These are phyloP conservation scores for Acropora tenuis DNA, from an alignment of 64 coral and sea anemone genomes.

Conservation along the genomic window DNA sequence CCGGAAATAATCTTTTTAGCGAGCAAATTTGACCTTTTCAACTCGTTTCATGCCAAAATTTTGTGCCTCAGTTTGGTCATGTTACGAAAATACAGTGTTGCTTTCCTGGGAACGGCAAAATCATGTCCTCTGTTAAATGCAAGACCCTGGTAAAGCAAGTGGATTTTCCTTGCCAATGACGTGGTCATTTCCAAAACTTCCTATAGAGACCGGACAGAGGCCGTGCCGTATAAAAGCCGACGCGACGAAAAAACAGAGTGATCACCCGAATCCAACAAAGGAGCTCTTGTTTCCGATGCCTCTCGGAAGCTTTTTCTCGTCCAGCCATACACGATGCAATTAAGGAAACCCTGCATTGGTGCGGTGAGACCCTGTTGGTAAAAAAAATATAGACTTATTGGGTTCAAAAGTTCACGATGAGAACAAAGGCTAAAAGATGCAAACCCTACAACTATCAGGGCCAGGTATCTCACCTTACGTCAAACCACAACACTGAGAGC, in stretches of 20 bases:
- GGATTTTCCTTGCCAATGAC: too few relatives aligned
- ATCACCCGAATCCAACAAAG: constrained; percentile 12
- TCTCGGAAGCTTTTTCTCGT: constrained; percentile 74
- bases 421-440: background rate
- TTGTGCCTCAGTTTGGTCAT: too few relatives aligned
- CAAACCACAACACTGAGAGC: too few relatives aligned
- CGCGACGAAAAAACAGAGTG: background rate
- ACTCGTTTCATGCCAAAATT: too few relatives aligned
- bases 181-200: background rate
- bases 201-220: background rate
- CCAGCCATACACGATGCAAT: constrained; percentile 91
- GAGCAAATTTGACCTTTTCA: too few relatives aligned
- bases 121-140: too few relatives aligned
- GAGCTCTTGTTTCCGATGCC: constrained; percentile 12
- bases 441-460: too few relatives aligned
- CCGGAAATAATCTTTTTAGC: too few relatives aligned
- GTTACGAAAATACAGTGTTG: too few relatives aligned
- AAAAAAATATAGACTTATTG: background rate
- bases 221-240: background rate
- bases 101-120: too few relatives aligned
- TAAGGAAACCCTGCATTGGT: constrained; percentile 91
- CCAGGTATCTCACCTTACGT: too few relatives aligned
- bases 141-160: too few relatives aligned
- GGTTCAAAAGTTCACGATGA: background rate
- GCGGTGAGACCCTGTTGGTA: constrained; percentile 71